Evolutionary conservation across 2,888 invertebrate genomes (phyloP).

Genomic region (Hydraecia micacea): DNA sequence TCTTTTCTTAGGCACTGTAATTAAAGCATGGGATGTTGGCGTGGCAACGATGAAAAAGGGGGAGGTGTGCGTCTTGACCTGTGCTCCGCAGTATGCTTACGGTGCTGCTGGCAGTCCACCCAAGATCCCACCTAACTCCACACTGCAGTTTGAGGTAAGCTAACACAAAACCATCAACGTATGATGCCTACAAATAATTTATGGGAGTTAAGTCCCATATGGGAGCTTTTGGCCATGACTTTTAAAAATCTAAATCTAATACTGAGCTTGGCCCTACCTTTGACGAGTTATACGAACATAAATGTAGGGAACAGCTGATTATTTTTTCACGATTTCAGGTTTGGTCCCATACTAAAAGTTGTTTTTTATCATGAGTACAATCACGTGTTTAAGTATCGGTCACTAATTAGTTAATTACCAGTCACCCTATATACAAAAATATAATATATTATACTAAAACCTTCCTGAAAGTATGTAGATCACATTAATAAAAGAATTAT

Average conservation of each 20-base stretch:
- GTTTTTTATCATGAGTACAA: too few species aligned
- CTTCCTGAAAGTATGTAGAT: too few species aligned
- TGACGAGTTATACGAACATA: too few species aligned
- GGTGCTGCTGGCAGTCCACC: slow-evolving; percentile 96
- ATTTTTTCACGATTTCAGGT: too few species aligned
- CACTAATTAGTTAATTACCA: too few species aligned
- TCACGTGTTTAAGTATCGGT: too few species aligned
- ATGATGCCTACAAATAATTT: background rate
- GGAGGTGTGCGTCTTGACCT: slow-evolving; percentile 95
- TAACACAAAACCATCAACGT: background rate
- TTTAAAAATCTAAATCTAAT: background rate
- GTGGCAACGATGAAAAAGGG: slow-evolving; percentile 98
- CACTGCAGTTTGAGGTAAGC: slow-evolving; percentile 96
- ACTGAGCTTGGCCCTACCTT: background rate
- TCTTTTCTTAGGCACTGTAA: slow-evolving; percentile 92
- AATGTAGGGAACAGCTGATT: too few species aligned
- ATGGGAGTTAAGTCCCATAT: background rate
- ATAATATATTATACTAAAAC: too few species aligned
- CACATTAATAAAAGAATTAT: too few species aligned
- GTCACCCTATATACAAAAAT: too few species aligned
- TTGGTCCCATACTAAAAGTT: too few species aligned
- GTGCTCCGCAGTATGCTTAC: slow-evolving; percentile 97
- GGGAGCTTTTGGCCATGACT: background rate
- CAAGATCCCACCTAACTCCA: slow-evolving; percentile 96
- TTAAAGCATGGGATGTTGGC: slow-evolving; percentile 98